Evolutionary conservation across 2,888 invertebrate species (phyloP).

Genomic region (Trichopoda pennipes): DNA sequence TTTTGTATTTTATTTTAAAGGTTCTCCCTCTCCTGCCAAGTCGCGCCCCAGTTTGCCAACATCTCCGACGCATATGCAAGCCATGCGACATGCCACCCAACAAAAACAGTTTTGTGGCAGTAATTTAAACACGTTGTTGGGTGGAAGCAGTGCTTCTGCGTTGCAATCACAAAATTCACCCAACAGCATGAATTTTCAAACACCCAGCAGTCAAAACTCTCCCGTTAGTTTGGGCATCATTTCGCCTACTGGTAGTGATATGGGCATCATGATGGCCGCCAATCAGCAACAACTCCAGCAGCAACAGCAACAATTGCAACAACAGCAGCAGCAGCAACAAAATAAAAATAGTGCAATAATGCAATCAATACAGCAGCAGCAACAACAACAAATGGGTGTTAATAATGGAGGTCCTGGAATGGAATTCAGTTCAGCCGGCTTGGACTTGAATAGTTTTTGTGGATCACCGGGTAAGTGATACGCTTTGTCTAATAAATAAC

Average conservation of each 20-base stretch:
- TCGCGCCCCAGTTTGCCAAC: conserved; percentile 94
- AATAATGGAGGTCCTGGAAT: conserved; percentile 73
- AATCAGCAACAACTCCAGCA: conserved; percentile 75
- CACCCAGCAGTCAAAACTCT: conserved; percentile 78
- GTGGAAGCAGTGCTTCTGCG: conserved; percentile 74
- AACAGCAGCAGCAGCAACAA: conserved; percentile 78
- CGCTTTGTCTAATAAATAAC: neutral
- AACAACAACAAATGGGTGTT: conserved; percentile 82
- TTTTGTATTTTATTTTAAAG: conserved; percentile 75
- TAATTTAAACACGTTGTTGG: conserved; percentile 75
- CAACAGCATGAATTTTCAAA: conserved; percentile 75
- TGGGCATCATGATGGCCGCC: conserved; percentile 79
- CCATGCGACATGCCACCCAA: conserved; percentile 94
- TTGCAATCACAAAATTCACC: conserved; percentile 71
- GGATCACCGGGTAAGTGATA: conserved; percentile 80
- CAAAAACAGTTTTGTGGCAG: conserved; percentile 83
- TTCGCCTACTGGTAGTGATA: conserved; percentile 79
- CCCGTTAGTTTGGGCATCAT: conserved; percentile 79
- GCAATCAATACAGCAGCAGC: conserved; percentile 80
- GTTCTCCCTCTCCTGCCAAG: conserved; percentile 94
- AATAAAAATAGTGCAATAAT: conserved; percentile 81
- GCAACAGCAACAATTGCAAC: conserved; percentile 76
- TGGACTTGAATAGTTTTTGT: conserved; percentile 82
- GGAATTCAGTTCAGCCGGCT: conserved; percentile 83
- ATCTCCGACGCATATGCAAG: conserved; percentile 97